phyloP scores from a whole-genome alignment of 2,113 vertebrate genomes.

The Thamnophis sirtalis region DNA sequence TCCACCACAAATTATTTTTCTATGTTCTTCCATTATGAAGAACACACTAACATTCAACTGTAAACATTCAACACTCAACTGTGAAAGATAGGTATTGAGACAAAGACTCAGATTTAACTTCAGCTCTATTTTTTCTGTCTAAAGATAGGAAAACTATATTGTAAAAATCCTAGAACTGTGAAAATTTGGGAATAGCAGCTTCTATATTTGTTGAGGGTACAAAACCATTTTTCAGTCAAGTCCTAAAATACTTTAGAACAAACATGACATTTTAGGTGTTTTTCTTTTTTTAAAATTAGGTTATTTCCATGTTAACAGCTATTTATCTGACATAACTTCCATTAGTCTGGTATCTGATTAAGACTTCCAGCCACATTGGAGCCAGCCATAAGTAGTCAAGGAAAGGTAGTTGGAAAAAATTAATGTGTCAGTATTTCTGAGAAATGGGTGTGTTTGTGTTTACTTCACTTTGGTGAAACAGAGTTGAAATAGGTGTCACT shows the following conservation, averaged over 20 bases:
- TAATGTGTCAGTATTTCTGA: conserved; percentile 69
- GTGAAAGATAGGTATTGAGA: conserved; percentile 36
- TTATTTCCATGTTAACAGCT: conserved; percentile 59
- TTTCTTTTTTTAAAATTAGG: conserved; percentile 55
- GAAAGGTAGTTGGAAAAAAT: conserved; percentile 70
- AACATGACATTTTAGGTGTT: conserved; percentile 66
- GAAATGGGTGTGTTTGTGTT: conserved; percentile 59
- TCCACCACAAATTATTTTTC: conserved; percentile 33
- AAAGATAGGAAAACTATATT: conserved; percentile 43
- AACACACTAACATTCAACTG: conserved; percentile 48
- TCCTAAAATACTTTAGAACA: conserved; percentile 71
- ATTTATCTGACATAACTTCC: conserved; percentile 69
- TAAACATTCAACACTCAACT: conserved; percentile 36
- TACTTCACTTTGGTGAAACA: conserved; percentile 51
- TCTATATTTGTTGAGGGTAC: conserved; percentile 65
- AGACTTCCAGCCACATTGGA: conserved; percentile 69
- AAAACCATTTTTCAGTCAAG: conserved; percentile 73
- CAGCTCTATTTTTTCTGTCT: conserved; percentile 46
- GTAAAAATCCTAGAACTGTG: conserved; percentile 47
- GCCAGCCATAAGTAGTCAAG: conserved; percentile 70
- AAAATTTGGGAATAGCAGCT: conserved; percentile 64
- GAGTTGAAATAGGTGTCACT: conserved; percentile 46
- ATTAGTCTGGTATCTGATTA: conserved; percentile 71
- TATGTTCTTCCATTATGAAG: conserved; percentile 40
- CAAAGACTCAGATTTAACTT: conserved; percentile 3